phyloP scores from a whole-genome alignment of 1,140 invertebrate species.

The Cataglyphis hispanica region DNA sequence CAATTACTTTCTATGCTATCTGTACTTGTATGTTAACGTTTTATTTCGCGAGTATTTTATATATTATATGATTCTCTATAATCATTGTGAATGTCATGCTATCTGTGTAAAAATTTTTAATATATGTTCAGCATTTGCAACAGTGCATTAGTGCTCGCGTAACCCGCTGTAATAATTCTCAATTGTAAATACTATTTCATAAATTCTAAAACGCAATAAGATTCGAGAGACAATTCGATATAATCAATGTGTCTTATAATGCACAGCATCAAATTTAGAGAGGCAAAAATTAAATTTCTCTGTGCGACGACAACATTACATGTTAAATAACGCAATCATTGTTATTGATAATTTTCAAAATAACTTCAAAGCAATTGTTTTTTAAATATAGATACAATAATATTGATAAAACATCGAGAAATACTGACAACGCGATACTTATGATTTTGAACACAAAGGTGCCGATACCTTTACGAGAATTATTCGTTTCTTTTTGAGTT shows the following conservation, averaged over 20 bases:
- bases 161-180: neutral
- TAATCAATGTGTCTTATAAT: neutral
- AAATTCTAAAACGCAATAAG: conserved; percentile 25
- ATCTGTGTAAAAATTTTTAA: conserved; percentile 33
- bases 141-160: neutral
- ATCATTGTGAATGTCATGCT: neutral
- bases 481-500: conserved; percentile 26
- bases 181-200: neutral
- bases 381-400: neutral
- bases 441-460: conserved; percentile 59
- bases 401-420: conserved; percentile 39
- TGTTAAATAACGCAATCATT: conserved; percentile 16
- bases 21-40: conserved; percentile 32
- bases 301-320: conserved; percentile 59
- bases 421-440: conserved; percentile 48
- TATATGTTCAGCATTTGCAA: neutral
- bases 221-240: conserved; percentile 3
- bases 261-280: neutral
- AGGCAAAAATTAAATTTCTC: conserved; percentile 11
- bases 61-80: conserved; percentile 10
- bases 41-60: neutral
- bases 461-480: conserved; percentile 26
- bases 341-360: neutral
- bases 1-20: conserved; percentile 78
- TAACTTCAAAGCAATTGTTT: neutral